Conservation (phyloP, 1,140 invertebrate species). For the Caenorhabditis elegans region DNA sequence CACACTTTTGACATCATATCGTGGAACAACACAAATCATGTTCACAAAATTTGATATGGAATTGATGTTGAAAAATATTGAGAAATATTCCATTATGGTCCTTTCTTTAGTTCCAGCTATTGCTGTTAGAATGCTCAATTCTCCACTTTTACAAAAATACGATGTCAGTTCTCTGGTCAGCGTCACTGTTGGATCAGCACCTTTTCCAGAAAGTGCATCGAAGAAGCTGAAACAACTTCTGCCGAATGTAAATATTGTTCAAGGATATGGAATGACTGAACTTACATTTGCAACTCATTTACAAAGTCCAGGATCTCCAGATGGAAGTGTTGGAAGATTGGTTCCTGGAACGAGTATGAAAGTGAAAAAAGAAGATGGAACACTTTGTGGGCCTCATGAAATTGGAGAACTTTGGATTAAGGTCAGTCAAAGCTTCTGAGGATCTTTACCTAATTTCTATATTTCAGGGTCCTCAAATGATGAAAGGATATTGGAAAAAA, state of each 20-base stretch:
- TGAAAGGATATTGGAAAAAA: slow-evolving; percentile 39
- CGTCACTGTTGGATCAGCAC: slow-evolving; percentile 29
- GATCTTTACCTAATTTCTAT: no score
- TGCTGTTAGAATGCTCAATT: background rate
- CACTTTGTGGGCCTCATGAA: slow-evolving; percentile 31
- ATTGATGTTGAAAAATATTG: background rate
- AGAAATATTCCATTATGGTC: background rate
- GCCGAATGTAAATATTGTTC: slow-evolving; percentile 9
- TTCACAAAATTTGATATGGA: slow-evolving; percentile 39
- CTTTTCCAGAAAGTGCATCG: background rate
- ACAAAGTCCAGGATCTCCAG: background rate
- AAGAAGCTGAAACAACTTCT: slow-evolving; percentile 11
- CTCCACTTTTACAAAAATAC: slow-evolving; percentile 2
- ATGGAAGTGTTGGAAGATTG: slow-evolving; percentile 22
- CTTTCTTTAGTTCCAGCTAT: background rate
- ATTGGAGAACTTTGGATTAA: slow-evolving; percentile 38
- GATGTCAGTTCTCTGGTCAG: background rate
- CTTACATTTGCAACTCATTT: slow-evolving; percentile 31
- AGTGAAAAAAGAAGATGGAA: slow-evolving; percentile 33
- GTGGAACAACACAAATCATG: slow-evolving; percentile 29
- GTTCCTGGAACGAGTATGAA: slow-evolving; percentile 36
- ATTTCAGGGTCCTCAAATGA: slow-evolving; percentile 32
- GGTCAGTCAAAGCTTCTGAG: background rate
- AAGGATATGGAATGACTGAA: slow-evolving; percentile 42
- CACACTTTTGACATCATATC: background rate